Conservation (phyloP, 2,797 vertebrate species). For the Periophthalmus magnuspinnatus region DNA sequence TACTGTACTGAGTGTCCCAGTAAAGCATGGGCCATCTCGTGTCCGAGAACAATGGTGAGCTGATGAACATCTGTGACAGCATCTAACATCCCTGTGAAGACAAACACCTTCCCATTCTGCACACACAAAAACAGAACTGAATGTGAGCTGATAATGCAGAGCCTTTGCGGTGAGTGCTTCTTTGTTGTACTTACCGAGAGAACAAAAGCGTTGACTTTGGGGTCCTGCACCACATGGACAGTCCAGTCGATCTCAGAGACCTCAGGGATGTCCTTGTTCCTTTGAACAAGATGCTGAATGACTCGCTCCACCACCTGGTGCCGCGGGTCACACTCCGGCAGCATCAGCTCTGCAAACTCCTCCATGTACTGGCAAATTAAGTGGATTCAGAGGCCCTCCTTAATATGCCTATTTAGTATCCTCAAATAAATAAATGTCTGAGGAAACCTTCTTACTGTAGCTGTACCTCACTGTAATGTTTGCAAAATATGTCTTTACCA, state of each 20-base stretch:
- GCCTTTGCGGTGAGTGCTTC: not conserved
- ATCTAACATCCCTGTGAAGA: constrained; percentile 92
- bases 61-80: constrained; percentile 85
- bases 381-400: not conserved
- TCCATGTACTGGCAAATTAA: constrained; percentile 83
- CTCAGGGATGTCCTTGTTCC: constrained; percentile 87
- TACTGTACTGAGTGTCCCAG: constrained; percentile 86
- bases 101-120: constrained; percentile 91
- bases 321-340: constrained; percentile 80
- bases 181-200: constrained; percentile 84
- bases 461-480: not conserved
- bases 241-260: constrained; percentile 82
- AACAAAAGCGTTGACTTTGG: constrained; percentile 87
- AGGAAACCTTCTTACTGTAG: not conserved
- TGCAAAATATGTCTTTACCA: no score
- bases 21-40: constrained; percentile 93
- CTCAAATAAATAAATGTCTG: not conserved
- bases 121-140: not conserved
- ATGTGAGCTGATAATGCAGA: not conserved
- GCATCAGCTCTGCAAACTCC: constrained; percentile 78
- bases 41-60: constrained; percentile 89
- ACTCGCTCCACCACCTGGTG: constrained; percentile 82
- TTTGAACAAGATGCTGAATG: constrained; percentile 81
- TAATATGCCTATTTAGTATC: no score
- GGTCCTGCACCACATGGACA: constrained; percentile 86